phyloP scores from a whole-genome alignment of 30 jellyfish, hydroid and myxozoan species.

The Cassiopea andromeda region DNA sequence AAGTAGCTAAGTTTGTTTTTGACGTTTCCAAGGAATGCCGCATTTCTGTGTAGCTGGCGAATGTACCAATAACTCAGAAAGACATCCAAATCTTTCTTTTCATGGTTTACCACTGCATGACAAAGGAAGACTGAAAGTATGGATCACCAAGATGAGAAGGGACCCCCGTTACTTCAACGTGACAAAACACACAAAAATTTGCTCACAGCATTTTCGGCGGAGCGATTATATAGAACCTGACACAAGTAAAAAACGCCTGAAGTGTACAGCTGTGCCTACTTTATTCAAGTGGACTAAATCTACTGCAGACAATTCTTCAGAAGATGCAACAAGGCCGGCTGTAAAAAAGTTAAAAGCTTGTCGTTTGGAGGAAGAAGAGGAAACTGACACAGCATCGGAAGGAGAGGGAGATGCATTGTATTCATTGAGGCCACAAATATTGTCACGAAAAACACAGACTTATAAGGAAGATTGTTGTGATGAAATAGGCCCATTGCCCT shows the following conservation, averaged over 20 bases:
- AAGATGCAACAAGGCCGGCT: slow-evolving; percentile 16
- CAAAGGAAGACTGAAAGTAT: background rate
- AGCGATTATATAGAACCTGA: background rate
- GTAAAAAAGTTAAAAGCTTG: background rate
- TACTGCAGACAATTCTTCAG: background rate
- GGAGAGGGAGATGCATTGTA: slow-evolving; percentile 10
- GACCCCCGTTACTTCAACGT: slow-evolving; percentile 6
- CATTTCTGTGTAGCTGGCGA: too few species aligned
- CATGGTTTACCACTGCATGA: background rate
- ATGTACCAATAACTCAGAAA: too few species aligned
- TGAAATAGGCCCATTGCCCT: background rate
- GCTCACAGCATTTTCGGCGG: background rate
- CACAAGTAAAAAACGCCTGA: background rate
- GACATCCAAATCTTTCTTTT: background rate
- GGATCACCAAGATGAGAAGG: slow-evolving; percentile 3
- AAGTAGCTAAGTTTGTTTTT: too few species aligned
- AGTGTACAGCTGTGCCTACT: slow-evolving; percentile 13
- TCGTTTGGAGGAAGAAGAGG: background rate
- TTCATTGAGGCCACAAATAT: background rate
- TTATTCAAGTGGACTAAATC: slow-evolving; percentile 7
- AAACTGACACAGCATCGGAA: slow-evolving; percentile 16
- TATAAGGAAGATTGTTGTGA: background rate
- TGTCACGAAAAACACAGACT: slow-evolving; percentile 3
- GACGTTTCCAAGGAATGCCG: too few species aligned
- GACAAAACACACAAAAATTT: slow-evolving; percentile 1